Evolutionary conservation across 2,888 invertebrate genomes (phyloP).

Genomic region (Eurois occulta): DNA sequence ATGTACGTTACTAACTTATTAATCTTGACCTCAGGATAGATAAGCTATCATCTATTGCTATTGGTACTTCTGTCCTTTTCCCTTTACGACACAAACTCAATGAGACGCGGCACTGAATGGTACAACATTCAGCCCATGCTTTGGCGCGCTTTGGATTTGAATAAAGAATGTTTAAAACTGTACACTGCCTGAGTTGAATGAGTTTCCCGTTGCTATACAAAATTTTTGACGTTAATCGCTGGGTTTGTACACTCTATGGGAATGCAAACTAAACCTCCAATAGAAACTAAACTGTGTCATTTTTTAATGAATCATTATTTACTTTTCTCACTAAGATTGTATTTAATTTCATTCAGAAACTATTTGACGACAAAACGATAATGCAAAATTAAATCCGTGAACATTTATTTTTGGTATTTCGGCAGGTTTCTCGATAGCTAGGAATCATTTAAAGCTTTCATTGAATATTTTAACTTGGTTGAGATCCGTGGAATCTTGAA

Average conservation of each 20-base stretch:
- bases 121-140: constrained; percentile 58
- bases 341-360: background rate
- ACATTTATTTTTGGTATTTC: background rate
- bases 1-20: no score
- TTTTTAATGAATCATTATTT: constrained; percentile 4
- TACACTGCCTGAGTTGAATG: constrained; percentile 39
- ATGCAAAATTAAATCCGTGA: background rate
- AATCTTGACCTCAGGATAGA: background rate
- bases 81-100: constrained; percentile 35
- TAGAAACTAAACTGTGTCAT: constrained; percentile 1
- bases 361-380: background rate
- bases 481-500: background rate
- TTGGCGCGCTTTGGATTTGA: constrained; percentile 60
- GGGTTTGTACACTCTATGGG: constrained; percentile 14
- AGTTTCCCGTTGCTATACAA: constrained; percentile 8
- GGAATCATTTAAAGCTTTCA: background rate
- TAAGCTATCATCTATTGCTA: background rate
- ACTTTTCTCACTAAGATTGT: background rate
- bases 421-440: background rate
- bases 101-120: constrained; percentile 54
- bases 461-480: background rate
- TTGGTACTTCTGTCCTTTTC: constrained; percentile 25
- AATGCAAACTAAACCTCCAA: background rate
- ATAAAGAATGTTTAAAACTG: constrained; percentile 62
- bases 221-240: constrained; percentile 30